Percentiles rank a stretch among this genome's conserved stretches.
These are phyloP conservation scores for Eudemis profundana DNA, from an alignment of 2,888 invertebrate species.

Conservation along the genomic window DNA sequence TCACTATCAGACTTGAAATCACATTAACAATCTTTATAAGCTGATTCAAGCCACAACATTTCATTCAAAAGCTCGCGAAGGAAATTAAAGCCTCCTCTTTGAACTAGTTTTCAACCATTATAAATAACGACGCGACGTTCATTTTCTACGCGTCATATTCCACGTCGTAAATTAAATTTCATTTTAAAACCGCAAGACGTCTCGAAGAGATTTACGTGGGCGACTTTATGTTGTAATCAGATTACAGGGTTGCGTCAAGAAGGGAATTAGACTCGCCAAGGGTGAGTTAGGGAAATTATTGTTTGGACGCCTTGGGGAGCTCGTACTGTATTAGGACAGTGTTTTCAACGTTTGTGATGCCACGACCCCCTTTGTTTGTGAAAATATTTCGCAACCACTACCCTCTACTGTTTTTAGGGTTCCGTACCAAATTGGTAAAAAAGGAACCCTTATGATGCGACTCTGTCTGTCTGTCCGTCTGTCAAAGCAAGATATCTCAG, in stretches of 20 bases:
- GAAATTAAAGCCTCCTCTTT: constrained; percentile 14
- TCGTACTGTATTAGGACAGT: constrained; percentile 30
- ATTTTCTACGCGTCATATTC: constrained; percentile 41
- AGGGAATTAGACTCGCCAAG: constrained; percentile 45
- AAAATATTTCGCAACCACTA: too few species aligned
- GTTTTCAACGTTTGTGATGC: too few species aligned
- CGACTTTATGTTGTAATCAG: constrained; percentile 46
- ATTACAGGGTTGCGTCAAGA: constrained; percentile 46
- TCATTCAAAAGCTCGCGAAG: not conserved
- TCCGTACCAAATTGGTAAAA: too few species aligned
- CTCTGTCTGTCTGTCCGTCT: too few species aligned
- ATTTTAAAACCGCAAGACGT: constrained; percentile 47
- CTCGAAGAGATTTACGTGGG: constrained; percentile 49
- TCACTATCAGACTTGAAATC: not conserved
- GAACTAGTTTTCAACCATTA: constrained; percentile 29
- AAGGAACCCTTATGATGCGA: too few species aligned
- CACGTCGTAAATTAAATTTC: constrained; percentile 40
- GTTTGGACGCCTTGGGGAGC: constrained; percentile 38
- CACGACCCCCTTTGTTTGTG: too few species aligned
- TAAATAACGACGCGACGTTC: constrained; percentile 36
- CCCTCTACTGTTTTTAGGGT: too few species aligned
- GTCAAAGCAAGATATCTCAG: too few species aligned
- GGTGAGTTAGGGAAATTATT: constrained; percentile 41
- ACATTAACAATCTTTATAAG: not conserved
- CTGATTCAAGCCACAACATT: not conserved